Evolutionary conservation across 35 echinoderm and acorn worm species (phyloP), one percentile per base, ranked within the genome.

Genomic region (Holothuria glaberrima): DNA sequence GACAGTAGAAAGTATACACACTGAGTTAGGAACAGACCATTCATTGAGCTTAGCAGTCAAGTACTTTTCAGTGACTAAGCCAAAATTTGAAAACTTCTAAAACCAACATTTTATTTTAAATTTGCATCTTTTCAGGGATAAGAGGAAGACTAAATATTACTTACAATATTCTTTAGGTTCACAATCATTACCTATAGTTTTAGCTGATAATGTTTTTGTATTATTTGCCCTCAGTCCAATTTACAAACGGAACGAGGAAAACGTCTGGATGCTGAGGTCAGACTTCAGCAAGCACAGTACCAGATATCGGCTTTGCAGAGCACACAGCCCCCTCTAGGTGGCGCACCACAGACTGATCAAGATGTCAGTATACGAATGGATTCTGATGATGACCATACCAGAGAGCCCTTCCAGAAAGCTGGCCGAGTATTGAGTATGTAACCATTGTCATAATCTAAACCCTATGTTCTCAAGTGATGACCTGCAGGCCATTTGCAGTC

Each of bases 341-440:
- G 22, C 0, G 33, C 18, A 12, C 32, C 35, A 16, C 80, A 59
- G 52, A 28, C 54, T 10, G 30, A 28, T 16, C 61, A 87, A 16
- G 85, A 87, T 12, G 34, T 87, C 33, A 68, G 61, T 31, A 87
- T 87, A 46, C 22, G 20, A 18, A 87, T 87, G 61, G 85, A 87
- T 18, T 38, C 17, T 28, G 85, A 87, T 13, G 85, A 68, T 12
- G 85, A 87, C n/a, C 38, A 67, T 35, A 59, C 18, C 33, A 87
- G 85, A 35, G 63, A 67, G 44, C 65, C 85, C 65, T 87, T 87
- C 38, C 60, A 67, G 44, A 87, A 87, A 69, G 85, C 85, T 28
- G 85, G 85, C 9, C 22, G 85, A 33, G 62, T 87, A 14, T 50
- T 87, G 30, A 87, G 85, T 87, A 44, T 70, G 85, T 70, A 36